Evolutionary conservation across 2,797 vertebrate species (phyloP).

Genomic region (Clarias platycephalus): DNA sequence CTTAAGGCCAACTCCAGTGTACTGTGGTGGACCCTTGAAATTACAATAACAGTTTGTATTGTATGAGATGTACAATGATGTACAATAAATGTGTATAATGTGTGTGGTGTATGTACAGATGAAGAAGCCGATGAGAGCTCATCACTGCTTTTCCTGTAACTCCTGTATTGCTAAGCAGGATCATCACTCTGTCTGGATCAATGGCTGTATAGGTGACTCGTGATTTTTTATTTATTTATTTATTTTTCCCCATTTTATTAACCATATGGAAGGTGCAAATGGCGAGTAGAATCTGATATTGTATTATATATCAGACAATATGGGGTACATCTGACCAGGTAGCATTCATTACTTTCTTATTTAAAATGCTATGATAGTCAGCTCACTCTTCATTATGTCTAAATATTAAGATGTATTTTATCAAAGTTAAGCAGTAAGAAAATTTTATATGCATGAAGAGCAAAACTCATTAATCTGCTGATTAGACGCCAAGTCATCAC

Average conservation of each 20-base stretch:
- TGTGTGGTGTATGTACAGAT: slow-evolving; percentile 69
- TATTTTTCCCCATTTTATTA: not conserved
- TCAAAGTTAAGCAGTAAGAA: not conserved
- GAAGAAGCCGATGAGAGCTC: slow-evolving; percentile 86
- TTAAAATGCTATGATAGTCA: no score
- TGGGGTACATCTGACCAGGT: no score
- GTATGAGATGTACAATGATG: not conserved
- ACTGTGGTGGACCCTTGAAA: no score
- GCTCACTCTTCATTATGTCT: not conserved
- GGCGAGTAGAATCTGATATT: not conserved
- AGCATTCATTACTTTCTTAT: no score
- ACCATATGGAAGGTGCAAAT: not conserved
- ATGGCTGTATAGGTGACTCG: slow-evolving; percentile 82
- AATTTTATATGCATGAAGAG: not conserved
- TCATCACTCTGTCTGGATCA: slow-evolving; percentile 92
- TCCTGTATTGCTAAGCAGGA: slow-evolving; percentile 90
- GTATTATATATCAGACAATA: not conserved
- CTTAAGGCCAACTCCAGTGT: no score
- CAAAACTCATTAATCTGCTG: not conserved
- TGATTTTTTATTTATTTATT: no score
- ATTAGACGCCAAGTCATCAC: not conserved
- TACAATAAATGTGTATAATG: not conserved
- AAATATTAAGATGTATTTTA: not conserved
- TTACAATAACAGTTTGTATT: not conserved
- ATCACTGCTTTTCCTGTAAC: slow-evolving; percentile 85